Evolutionary conservation across 2,113 vertebrate genomes (phyloP).

Genomic region (Narcine bancroftii): DNA sequence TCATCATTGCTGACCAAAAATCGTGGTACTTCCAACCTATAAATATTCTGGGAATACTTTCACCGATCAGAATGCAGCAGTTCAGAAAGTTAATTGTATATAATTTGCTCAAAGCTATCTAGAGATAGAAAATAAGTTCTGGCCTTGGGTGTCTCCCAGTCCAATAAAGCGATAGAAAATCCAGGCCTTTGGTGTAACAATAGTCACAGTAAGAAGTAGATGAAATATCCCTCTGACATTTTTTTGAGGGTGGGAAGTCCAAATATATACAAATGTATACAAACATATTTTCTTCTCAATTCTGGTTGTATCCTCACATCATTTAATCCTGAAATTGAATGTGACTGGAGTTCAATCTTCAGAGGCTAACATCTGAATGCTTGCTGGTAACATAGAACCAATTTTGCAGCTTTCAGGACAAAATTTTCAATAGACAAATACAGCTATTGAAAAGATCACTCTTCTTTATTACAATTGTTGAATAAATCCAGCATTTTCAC

Average conservation of each 20-base stretch:
- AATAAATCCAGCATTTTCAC: not conserved
- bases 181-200: not conserved
- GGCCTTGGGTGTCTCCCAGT: too few species aligned
- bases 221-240: not conserved
- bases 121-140: too few species aligned
- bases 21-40: too few species aligned
- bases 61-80: too few species aligned
- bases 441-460: constrained; percentile 30
- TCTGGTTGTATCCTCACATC: not conserved
- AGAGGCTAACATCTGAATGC: not conserved
- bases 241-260: not conserved
- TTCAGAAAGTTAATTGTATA: too few species aligned
- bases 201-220: not conserved
- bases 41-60: too few species aligned
- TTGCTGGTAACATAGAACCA: not conserved
- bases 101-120: too few species aligned
- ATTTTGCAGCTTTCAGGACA: not conserved
- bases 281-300: not conserved
- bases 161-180: not conserved
- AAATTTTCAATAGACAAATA: not conserved
- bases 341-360: not conserved
- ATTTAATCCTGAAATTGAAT: not conserved
- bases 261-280: too few species aligned
- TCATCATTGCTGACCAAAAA: too few species aligned
- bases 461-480: not conserved